These are phyloP conservation scores for Andrena camellia DNA, from an alignment of 2,888 invertebrate species.

Conservation along the genomic window DNA sequence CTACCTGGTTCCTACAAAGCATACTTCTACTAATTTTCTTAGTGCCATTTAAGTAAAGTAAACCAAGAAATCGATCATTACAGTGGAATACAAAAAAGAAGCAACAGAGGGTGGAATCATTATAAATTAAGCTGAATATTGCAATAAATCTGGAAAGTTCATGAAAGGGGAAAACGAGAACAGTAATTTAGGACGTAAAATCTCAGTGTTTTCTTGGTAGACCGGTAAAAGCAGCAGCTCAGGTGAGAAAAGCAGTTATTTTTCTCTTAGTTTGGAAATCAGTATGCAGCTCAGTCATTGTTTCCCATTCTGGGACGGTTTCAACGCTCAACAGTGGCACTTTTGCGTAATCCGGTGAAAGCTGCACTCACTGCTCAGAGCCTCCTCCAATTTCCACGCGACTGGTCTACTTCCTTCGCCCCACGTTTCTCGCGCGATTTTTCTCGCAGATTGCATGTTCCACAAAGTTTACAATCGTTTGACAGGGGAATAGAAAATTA, in stretches of 20 bases:
- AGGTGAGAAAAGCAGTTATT: constrained; percentile 33
- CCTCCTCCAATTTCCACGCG: constrained; percentile 67
- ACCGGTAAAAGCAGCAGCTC: background rate
- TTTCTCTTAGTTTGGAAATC: constrained; percentile 35
- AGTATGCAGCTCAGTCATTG: constrained; percentile 63
- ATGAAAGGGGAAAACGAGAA: constrained; percentile 3
- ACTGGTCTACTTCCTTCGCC: constrained; percentile 59
- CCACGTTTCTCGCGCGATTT: constrained; percentile 31
- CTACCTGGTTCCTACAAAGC: too few relatives aligned
- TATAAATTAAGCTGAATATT: background rate
- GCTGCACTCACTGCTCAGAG: constrained; percentile 60
- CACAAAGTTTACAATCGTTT: background rate
- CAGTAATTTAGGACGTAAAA: constrained; percentile 9
- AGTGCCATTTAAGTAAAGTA: background rate
- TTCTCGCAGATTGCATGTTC: constrained; percentile 17
- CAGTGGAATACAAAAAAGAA: background rate
- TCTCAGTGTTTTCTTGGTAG: constrained; percentile 1
- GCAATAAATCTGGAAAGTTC: background rate
- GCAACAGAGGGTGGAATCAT: background rate
- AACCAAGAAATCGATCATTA: background rate
- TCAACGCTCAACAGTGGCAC: constrained; percentile 5
- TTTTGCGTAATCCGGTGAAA: constrained; percentile 77
- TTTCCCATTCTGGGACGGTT: constrained; percentile 53
- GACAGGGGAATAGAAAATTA: constrained; percentile 5
- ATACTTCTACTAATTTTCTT: too few relatives aligned